phyloP scores from a whole-genome alignment of 1,140 invertebrate genomes.

The Drosophila murphyi region DNA sequence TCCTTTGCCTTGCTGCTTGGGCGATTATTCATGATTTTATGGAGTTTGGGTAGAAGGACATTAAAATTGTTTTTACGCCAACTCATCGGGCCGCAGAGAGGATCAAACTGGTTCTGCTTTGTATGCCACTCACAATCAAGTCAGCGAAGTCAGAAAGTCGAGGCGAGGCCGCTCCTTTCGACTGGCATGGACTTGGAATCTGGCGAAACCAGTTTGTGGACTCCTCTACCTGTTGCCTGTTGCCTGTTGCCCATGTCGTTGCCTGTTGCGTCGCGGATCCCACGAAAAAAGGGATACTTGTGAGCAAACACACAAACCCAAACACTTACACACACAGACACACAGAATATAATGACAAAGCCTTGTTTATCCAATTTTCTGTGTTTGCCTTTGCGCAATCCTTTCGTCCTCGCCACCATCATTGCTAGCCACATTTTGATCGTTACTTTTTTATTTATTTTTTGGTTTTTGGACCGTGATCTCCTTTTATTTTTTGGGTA shows the following conservation, averaged over 20 bases:
- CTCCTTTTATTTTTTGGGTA: conserved; percentile 44
- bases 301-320: conserved; percentile 45
- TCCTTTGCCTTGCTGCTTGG: conserved; percentile 36
- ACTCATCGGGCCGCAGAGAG: conserved; percentile 70
- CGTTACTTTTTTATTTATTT: conserved; percentile 52
- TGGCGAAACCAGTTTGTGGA: conserved; percentile 70
- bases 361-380: conserved; percentile 57
- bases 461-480: conserved; percentile 22
- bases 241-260: conserved; percentile 39
- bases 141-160: conserved; percentile 26
- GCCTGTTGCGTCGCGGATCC: conserved; percentile 60
- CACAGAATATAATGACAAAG: conserved; percentile 34
- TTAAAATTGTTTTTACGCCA: conserved; percentile 83
- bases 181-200: conserved; percentile 48
- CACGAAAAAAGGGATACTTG: conserved; percentile 79
- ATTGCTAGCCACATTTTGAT: conserved; percentile 17
- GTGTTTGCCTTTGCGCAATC: conserved; percentile 65
- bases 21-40: conserved; percentile 82
- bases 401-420: conserved; percentile 75
- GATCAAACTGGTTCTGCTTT: conserved; percentile 81
- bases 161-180: conserved; percentile 54
- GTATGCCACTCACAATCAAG: conserved; percentile 73
- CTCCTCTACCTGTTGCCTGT: conserved; percentile 70
- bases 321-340: conserved; percentile 14
- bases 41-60: conserved; percentile 76